These are phyloP conservation scores for Pelmatolapia mariae DNA, from an alignment of 2,113 vertebrate genomes.

Conservation along the genomic window DNA sequence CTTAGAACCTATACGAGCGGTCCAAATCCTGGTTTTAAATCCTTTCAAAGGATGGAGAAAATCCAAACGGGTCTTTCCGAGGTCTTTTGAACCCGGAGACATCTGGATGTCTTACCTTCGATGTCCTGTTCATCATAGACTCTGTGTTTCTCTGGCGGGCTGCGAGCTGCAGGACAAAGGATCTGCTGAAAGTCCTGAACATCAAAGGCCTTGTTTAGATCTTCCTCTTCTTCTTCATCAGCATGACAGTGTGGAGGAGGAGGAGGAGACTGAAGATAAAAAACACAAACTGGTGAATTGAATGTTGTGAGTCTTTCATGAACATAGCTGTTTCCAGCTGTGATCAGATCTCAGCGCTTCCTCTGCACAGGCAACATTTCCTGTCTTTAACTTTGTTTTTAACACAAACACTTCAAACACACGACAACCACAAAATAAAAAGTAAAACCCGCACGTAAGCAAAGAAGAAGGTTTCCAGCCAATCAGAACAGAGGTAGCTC, in stretches of 20 bases:
- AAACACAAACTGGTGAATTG: background rate
- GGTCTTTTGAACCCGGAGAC: background rate
- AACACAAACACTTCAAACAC: background rate
- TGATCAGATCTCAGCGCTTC: background rate
- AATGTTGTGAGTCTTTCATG: background rate
- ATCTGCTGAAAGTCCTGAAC: slow-evolving; percentile 20
- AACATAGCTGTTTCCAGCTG: background rate
- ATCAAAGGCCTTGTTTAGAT: slow-evolving; percentile 5
- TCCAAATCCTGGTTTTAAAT: background rate
- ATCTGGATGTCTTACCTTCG: background rate
- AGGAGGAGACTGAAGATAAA: background rate
- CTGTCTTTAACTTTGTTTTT: background rate
- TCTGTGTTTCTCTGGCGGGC: background rate
- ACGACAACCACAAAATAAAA: background rate
- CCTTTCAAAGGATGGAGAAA: background rate
- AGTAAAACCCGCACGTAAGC: background rate
- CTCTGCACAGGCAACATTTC: background rate
- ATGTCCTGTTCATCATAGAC: slow-evolving; percentile 23
- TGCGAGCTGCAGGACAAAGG: background rate
- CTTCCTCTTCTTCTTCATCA: slow-evolving; percentile 27
- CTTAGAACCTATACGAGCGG: background rate
- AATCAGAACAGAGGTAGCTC: background rate
- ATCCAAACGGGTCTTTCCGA: background rate
- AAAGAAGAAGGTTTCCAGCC: background rate
- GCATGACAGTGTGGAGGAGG: slow-evolving; percentile 7